Base-by-base conservation (phyloP, 2,797 vertebrate genomes). In the Danio tinwini region DNA sequence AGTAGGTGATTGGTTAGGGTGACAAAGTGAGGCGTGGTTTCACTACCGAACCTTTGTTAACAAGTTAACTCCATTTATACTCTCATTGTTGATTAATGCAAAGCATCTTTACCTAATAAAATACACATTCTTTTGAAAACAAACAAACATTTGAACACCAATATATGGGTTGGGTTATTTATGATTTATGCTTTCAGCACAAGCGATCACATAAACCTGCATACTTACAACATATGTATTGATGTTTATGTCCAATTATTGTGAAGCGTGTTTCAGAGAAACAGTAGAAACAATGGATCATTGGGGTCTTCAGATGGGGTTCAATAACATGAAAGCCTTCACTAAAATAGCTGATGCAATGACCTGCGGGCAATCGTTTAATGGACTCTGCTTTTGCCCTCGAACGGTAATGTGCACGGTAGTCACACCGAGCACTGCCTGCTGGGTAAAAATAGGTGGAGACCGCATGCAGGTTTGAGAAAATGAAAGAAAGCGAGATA, bases 321-420 rank as follows among this genome's bases (percentile, higher is more conserved):
- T 69, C 76, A 56, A 74, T 69, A 72, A 29, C 76, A 73, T 69
- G 59, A 80, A 83, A 81, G 63, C 47, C 21, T 12, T 40, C 13
- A 11, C 68, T 47, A 80, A 76, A 89, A 84, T 86, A 80, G 68
- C 72, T 69, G 40, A 49, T 77, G 61, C 29, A 77, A 58, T 53
- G 73, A 76, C 76, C 86, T 81, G 55, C 84, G 71, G 86, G 64
- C 50, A 62, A 80, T 71, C 78, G 59, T 84, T 76, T 84, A 86
- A 86, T 86, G 84, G 78, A 76, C 50, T 21, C 4, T 84, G 67
- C 84, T 85, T 88, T 88, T 65, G 79, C 83, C 74, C 85, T 40
- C 45, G 21, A 45, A 47, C 49, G 53, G n/a, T 53, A 80, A 79
- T 80, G 67, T 6, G 61, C 67, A 80, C 45, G 19, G 73, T 74